Evolutionary conservation across 2,797 vertebrate species (phyloP).

Genomic region (Lacerta bilineata): DNA sequence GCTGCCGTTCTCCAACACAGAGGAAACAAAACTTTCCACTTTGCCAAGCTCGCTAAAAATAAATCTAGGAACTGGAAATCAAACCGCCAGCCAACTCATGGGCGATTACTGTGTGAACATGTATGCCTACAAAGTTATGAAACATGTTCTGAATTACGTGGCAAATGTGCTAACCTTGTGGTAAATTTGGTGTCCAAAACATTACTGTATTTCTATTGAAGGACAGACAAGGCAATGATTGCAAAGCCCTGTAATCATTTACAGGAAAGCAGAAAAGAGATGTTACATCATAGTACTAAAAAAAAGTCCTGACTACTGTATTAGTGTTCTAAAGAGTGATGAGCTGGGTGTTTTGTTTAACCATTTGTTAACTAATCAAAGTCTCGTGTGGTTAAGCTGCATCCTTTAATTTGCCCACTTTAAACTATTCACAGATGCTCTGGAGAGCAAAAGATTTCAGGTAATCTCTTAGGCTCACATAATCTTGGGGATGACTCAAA

Average conservation of each 20-base stretch:
- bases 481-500: not conserved
- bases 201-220: conserved; percentile 46
- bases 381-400: not conserved
- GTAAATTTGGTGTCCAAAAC: not conserved
- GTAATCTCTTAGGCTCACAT: not conserved
- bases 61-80: conserved; percentile 67
- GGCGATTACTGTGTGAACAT: conserved; percentile 41
- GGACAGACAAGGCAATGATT: conserved; percentile 58
- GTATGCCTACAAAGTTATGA: conserved; percentile 54
- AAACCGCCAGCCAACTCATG: conserved; percentile 36
- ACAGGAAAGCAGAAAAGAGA: conserved; percentile 52
- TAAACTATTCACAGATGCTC: not conserved
- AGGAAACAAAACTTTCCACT: conserved; percentile 26
- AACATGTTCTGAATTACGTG: conserved; percentile 58
- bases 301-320: conserved; percentile 40
- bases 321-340: conserved; percentile 46
- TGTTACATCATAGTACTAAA: conserved; percentile 68
- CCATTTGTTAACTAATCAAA: not conserved
- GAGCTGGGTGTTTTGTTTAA: conserved; percentile 28
- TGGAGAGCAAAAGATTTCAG: not conserved
- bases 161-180: conserved; percentile 47
- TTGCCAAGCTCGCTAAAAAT: conserved; percentile 37
- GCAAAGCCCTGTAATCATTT: conserved; percentile 60
- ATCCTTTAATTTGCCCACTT: not conserved
- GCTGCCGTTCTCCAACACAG: not conserved